Evolutionary conservation across 2,113 vertebrate species (phyloP).

Genomic region (Cynocephalus volans): DNA sequence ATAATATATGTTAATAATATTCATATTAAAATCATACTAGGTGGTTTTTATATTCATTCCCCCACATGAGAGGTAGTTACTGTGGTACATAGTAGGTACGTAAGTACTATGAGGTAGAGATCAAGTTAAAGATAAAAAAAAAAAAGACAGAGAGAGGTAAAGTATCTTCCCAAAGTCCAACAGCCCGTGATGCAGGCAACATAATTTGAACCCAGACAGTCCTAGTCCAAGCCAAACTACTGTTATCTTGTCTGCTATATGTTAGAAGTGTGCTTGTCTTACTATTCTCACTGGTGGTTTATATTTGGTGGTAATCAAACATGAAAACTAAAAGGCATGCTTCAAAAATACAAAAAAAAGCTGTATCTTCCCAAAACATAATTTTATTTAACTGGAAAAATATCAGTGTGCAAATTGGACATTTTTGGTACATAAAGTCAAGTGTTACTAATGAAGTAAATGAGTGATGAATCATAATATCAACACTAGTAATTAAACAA

Average conservation of each 20-base stretch:
- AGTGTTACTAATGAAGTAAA: constrained; percentile 84
- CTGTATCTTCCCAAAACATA: constrained; percentile 51
- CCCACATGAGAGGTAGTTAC: not conserved
- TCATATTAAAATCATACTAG: constrained; percentile 59
- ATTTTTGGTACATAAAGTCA: constrained; percentile 83
- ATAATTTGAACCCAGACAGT: not conserved
- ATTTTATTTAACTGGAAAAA: constrained; percentile 77
- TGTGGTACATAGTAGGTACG: not conserved
- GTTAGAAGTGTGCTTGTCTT: not conserved
- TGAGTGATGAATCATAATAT: constrained; percentile 82
- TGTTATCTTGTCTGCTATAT: not conserved
- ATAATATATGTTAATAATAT: constrained; percentile 58
- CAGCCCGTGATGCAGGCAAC: not conserved
- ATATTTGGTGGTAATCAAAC: not conserved
- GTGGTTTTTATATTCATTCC: constrained; percentile 50
- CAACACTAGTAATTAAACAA: constrained; percentile 80
- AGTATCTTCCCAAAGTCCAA: not conserved
- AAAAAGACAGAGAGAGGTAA: not conserved
- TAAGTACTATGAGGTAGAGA: not conserved
- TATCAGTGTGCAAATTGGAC: constrained; percentile 75
- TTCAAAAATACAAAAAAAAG: constrained; percentile 12
- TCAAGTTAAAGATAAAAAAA: not conserved
- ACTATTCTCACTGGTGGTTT: not conserved
- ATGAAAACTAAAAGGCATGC: not conserved
- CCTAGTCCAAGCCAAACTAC: not conserved